These are phyloP conservation scores for Calyptomena viridis DNA, from an alignment of 2,113 vertebrate genomes.

Conservation along the genomic window DNA sequence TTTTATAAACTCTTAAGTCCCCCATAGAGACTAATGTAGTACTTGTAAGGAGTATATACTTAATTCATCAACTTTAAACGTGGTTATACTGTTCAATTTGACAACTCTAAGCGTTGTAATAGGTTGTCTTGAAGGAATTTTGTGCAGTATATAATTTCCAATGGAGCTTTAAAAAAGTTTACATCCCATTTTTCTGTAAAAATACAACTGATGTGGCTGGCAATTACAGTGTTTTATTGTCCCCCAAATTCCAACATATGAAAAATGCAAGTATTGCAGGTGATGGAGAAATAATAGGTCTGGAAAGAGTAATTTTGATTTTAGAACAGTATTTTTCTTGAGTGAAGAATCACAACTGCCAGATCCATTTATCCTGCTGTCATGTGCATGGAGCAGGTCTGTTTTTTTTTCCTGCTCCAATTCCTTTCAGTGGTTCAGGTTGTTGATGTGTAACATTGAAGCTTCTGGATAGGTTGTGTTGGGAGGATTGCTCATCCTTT, in stretches of 20 bases:
- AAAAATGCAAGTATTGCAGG: neutral
- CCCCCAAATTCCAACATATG: neutral
- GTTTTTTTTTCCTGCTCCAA: rapidly evolving
- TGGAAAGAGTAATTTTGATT: neutral
- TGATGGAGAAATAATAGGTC: neutral
- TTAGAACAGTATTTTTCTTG: neutral
- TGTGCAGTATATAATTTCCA: neutral
- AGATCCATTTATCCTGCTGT: neutral
- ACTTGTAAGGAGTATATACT: neutral
- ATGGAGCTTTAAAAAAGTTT: neutral
- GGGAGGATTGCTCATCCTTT: neutral
- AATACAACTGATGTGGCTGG: neutral
- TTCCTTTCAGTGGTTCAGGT: neutral
- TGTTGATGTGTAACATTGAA: neutral
- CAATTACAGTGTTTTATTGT: neutral
- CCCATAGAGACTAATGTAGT: rapidly evolving
- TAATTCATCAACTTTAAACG: neutral
- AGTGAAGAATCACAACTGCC: neutral
- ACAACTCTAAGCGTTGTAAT: neutral
- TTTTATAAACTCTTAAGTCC: neutral
- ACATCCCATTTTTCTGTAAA: neutral
- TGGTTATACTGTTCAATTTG: neutral
- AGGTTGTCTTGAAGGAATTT: neutral
- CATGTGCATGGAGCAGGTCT: neutral
- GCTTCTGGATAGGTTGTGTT: neutral